phyloP scores from a whole-genome alignment of 1,140 invertebrate genomes.

The Stenopsyche tienmushanensis region DNA sequence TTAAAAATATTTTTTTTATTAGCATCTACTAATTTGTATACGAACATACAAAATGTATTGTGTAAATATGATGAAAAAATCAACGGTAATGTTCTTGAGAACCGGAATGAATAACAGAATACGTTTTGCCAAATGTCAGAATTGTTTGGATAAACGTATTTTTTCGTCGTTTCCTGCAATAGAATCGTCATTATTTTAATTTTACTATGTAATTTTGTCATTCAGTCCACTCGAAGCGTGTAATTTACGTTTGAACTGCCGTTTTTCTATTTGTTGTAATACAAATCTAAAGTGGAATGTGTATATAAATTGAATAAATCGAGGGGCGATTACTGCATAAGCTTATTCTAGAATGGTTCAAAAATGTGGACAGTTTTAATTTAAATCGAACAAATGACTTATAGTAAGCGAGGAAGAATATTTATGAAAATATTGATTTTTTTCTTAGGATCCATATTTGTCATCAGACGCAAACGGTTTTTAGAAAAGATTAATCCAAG shows the following conservation, averaged over 20 bases:
- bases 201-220: slow-evolving; percentile 19
- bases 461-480: no score
- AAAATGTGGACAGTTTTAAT: no score
- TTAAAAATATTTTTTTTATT: no score
- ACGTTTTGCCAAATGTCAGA: slow-evolving; percentile 16
- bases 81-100: no score
- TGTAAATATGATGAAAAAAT: no score
- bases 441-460: no score
- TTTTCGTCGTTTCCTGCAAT: slow-evolving; percentile 1
- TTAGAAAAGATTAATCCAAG: no score
- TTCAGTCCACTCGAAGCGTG: slow-evolving; percentile 9
- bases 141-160: slow-evolving; percentile 18
- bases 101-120: slow-evolving; percentile 10
- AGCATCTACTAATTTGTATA: no score
- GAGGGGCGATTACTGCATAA: neutral
- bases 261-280: neutral
- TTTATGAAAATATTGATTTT: no score
- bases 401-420: no score
- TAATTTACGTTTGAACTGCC: slow-evolving; percentile 22
- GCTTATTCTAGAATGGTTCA: neutral
- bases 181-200: slow-evolving; percentile 18
- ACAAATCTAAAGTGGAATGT: neutral
- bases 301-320: neutral
- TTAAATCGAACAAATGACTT: no score
- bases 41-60: no score